These are phyloP conservation scores for Metalampra italica DNA, from an alignment of 2,888 invertebrate genomes.

Conservation along the genomic window DNA sequence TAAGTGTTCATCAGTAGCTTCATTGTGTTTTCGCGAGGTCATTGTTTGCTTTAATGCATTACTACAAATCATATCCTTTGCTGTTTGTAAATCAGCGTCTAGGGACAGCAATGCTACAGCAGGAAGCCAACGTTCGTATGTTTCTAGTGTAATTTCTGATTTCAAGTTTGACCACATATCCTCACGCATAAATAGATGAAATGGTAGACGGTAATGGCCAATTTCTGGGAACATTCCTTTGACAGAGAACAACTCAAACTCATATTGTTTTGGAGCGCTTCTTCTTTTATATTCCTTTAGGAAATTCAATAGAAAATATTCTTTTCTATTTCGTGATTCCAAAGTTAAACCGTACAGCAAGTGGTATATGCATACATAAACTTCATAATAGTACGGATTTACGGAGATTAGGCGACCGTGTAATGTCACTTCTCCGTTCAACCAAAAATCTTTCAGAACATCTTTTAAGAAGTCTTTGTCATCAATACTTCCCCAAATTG, in stretches of 20 bases:
- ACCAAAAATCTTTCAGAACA: slow-evolving; percentile 67
- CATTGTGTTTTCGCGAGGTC: slow-evolving; percentile 58
- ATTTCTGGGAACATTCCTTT: slow-evolving; percentile 75
- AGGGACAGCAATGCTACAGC: slow-evolving; percentile 58
- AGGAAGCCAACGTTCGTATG: slow-evolving; percentile 70
- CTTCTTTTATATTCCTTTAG: slow-evolving; percentile 63
- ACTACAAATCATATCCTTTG: slow-evolving; percentile 74
- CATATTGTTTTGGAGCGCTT: slow-evolving; percentile 67
- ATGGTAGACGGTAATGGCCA: slow-evolving; percentile 68
- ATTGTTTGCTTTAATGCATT: slow-evolving; percentile 75
- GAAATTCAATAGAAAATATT: slow-evolving; percentile 65
- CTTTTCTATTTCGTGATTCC: slow-evolving; percentile 51
- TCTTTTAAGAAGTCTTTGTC: slow-evolving; percentile 59
- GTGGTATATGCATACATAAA: slow-evolving; percentile 62
- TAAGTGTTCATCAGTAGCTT: slow-evolving; percentile 34
- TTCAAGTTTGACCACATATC: slow-evolving; percentile 75
- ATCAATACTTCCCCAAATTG: slow-evolving; percentile 63
- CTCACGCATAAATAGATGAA: slow-evolving; percentile 67
- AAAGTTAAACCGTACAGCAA: slow-evolving; percentile 45
- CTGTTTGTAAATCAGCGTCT: slow-evolving; percentile 62
- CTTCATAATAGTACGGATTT: slow-evolving; percentile 72
- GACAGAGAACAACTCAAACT: slow-evolving; percentile 68
- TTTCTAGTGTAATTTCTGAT: slow-evolving; percentile 71
- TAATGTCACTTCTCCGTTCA: slow-evolving; percentile 66
- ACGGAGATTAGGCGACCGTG: slow-evolving; percentile 62